Base-by-base conservation (phyloP, 2,113 vertebrate species). In the Lycaon pictus region DNA sequence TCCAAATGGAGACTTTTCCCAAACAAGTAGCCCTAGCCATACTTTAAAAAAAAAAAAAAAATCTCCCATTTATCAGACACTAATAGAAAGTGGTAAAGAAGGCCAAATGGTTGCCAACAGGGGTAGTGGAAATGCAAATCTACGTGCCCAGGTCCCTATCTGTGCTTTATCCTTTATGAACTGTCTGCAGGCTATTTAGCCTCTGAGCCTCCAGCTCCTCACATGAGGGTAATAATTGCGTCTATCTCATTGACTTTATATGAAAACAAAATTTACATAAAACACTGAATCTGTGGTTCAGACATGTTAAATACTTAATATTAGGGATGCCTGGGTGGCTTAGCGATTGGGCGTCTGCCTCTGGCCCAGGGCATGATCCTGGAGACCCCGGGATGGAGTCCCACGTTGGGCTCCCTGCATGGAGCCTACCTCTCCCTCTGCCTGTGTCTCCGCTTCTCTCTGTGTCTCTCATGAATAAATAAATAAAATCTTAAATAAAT, bases 1-100 rank as follows among this genome's bases (percentile, higher is more conserved):
- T 91, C 11, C n/a, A 77, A 77, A 20, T 23, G 25, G 48, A 95
- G 56, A 89, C 13, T 56, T 86, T 88, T 89, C 82, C 76, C 84
- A 60, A 71, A 53, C 56, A 87, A 87, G 11, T 27, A 69, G n/a
- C 81, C 72, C 55, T 35, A 43, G 27, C 1, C 35, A 22, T 93
- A 62, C 43, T 89, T 84, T 19, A 22, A 63, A 63, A 37, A 48
- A 43, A 65, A 19, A 19, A 19, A 63, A 63, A 37, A 35, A 43
- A 65, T 5, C 25, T 77, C 60, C 53, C 17, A 56, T 62, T 93
- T 92, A 76, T 69, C 58, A 79, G 69, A n/a, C n/a, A 7, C 4
- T 6, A 51, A 7, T 23, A 37, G 90, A 81, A 87, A 77, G 11
- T 23, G 27, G 62, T 23, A 80, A 88, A 13, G 23, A 83, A 93